Evolutionary conservation across 2,888 invertebrate species (phyloP).

Genomic region (Caradrina clavipalpis): DNA sequence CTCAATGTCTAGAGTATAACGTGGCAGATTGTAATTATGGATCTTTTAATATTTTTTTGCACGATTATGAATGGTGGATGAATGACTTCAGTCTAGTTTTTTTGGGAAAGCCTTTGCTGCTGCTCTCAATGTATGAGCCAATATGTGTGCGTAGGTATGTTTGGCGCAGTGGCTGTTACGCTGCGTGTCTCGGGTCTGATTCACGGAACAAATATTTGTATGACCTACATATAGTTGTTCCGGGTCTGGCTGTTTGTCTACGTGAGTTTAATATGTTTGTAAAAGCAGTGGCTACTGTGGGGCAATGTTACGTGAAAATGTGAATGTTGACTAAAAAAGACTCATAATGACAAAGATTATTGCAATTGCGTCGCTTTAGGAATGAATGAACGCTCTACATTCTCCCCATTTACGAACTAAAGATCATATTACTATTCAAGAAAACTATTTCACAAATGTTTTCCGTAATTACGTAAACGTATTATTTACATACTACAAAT

Average conservation of each 20-base stretch:
- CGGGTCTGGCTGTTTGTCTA: too few species aligned
- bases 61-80: constrained; percentile 17
- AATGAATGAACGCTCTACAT: constrained; percentile 11
- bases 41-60: constrained; percentile 19
- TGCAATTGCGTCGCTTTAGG: neutral
- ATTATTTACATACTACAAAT: constrained; percentile 12
- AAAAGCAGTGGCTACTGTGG: too few species aligned
- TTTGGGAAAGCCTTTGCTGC: constrained; percentile 11
- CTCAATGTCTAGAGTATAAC: constrained; percentile 29
- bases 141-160: neutral
- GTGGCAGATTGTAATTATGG: constrained; percentile 30
- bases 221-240: too few species aligned
- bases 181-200: too few species aligned
- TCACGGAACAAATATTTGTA: too few species aligned
- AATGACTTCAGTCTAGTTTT: constrained; percentile 13
- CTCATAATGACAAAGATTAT: neutral
- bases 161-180: too few species aligned
- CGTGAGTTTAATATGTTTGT: too few species aligned
- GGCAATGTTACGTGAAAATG: neutral
- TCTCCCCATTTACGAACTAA: neutral
- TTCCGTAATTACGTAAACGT: constrained; percentile 35
- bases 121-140: neutral
- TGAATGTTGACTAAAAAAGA: neutral
- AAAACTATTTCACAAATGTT: constrained; percentile 13
- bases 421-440: constrained; percentile 1